A percentile compares a stretch with the other conserved stretches of the same genome.
Conservation (phyloP, 2,797 vertebrate species). For the Chelon labrosus region DNA sequence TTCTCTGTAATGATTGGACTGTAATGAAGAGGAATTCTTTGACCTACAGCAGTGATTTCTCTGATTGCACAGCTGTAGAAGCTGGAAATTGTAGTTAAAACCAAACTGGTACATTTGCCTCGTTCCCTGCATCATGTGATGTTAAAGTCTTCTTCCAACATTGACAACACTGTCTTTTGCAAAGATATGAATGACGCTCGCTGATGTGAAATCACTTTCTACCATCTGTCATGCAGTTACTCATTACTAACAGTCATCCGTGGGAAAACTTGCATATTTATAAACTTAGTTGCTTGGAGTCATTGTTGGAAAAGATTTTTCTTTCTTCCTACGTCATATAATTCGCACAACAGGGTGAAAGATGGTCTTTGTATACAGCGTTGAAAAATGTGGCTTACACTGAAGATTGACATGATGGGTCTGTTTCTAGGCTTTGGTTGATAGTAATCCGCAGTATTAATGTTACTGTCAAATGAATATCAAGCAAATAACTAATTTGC, state of each 20-base stretch:
- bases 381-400: conserved; percentile 9
- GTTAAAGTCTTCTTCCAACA: not conserved
- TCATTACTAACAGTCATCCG: conserved; percentile 9
- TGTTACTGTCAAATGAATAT: no score
- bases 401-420: conserved; percentile 2
- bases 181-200: conserved; percentile 1
- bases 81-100: not conserved
- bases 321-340: not conserved
- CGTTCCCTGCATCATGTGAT: conserved; percentile 2
- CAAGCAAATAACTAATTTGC: no score
- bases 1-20: conserved; percentile 10
- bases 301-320: not conserved
- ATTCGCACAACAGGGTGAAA: conserved; percentile 10
- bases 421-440: not conserved
- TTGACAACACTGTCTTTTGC: not conserved
- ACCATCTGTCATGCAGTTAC: not conserved
- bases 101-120: not conserved
- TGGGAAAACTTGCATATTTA: conserved; percentile 27
- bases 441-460: no score
- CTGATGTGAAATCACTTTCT: conserved; percentile 15
- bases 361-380: conserved; percentile 17
- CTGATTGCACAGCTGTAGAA: conserved; percentile 3
- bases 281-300: conserved; percentile 13
- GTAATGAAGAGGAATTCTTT: conserved; percentile 5
- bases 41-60: not conserved